Conservation (phyloP, 2,113 vertebrate genomes). For the Crocuta crocuta region DNA sequence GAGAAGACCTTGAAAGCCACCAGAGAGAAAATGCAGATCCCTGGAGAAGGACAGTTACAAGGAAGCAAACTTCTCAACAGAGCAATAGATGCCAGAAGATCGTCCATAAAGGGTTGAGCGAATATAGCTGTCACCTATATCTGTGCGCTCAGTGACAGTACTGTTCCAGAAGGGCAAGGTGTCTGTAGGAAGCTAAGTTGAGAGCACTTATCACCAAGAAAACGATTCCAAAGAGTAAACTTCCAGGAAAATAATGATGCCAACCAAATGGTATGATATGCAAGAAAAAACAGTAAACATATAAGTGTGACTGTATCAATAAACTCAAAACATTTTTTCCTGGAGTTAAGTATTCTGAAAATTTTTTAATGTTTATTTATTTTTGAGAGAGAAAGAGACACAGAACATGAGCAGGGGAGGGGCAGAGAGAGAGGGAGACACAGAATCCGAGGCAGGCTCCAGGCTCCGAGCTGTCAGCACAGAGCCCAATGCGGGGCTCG, state of each 20-base stretch:
- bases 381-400: too few relatives aligned
- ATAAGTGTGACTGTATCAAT: background rate
- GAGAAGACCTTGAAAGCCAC: background rate
- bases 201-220: background rate
- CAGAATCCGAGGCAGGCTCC: too few relatives aligned
- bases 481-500: too few relatives aligned
- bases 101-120: background rate
- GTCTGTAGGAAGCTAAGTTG: background rate
- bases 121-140: background rate
- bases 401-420: too few relatives aligned
- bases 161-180: background rate
- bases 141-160: background rate
- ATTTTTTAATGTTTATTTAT: too few relatives aligned
- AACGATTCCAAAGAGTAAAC: background rate
- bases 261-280: background rate
- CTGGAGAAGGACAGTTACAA: background rate
- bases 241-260: background rate
- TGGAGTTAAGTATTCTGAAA: background rate
- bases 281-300: background rate
- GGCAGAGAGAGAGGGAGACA: too few relatives aligned
- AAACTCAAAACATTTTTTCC: background rate
- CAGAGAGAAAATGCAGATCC: background rate
- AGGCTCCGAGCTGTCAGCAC: too few relatives aligned
- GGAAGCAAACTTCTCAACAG: background rate
- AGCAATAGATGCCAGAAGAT: background rate